A percentile compares a stretch with the other conserved stretches of the same genome.
phyloP scores from a whole-genome alignment of 2,797 vertebrate genomes.

The Pseudotriccus pelzelni region DNA sequence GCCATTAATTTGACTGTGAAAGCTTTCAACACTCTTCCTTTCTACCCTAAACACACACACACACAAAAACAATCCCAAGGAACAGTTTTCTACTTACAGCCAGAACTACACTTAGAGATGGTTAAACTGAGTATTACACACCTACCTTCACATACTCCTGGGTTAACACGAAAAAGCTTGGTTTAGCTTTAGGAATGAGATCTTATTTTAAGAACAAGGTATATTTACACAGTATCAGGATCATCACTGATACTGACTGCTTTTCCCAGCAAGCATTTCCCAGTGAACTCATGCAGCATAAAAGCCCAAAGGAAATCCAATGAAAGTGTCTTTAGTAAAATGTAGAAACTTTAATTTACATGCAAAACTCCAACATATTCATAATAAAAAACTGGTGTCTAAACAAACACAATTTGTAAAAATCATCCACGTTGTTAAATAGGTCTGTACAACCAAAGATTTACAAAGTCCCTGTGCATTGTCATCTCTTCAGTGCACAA shows the following conservation, averaged over 20 bases:
- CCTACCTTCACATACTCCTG: neutral
- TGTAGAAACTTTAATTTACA: slow-evolving; percentile 80
- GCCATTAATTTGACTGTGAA: neutral
- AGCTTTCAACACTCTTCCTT: neutral
- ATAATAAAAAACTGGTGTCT: slow-evolving; percentile 53
- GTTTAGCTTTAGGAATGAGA: neutral
- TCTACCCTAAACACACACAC: neutral
- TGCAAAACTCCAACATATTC: slow-evolving; percentile 64
- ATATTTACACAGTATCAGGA: neutral
- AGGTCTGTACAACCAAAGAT: slow-evolving; percentile 75
- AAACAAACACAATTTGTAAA: slow-evolving; percentile 56
- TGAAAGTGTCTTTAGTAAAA: slow-evolving; percentile 60
- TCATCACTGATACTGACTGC: neutral
- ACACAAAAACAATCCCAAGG: neutral
- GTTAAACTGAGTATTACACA: neutral
- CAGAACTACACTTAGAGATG: neutral
- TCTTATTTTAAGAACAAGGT: neutral
- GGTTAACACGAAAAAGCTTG: neutral
- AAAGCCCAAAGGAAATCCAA: neutral
- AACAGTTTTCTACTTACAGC: neutral
- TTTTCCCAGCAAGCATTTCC: neutral
- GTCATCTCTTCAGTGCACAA: slow-evolving; percentile 85
- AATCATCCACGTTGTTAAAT: slow-evolving; percentile 50
- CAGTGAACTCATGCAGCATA: neutral
- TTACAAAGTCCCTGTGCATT: slow-evolving; percentile 65